Conservation (phyloP, 2,113 vertebrate genomes). For the Puma concolor region DNA sequence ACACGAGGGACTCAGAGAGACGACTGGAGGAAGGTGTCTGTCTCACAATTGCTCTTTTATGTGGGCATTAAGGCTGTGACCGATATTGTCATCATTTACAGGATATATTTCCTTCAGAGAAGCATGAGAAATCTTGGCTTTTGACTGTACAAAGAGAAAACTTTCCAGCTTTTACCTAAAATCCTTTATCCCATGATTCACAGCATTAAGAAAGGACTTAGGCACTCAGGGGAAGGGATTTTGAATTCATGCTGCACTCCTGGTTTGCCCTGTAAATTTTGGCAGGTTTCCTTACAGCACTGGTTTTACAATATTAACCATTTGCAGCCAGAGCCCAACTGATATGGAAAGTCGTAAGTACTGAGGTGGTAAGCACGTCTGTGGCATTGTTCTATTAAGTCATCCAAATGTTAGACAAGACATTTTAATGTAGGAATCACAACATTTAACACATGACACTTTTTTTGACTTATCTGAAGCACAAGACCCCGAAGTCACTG, state of each 20-base stretch:
- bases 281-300: not conserved
- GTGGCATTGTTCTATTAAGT: not conserved
- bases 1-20: not conserved
- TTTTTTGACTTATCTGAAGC: not conserved
- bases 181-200: not conserved
- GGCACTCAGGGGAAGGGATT: not conserved
- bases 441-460: not conserved
- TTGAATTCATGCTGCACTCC: not conserved
- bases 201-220: not conserved
- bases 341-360: not conserved
- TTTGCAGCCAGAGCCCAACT: not conserved
- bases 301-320: not conserved
- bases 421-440: not conserved
- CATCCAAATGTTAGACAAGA: not conserved
- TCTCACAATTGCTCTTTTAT: slow-evolving; percentile 47
- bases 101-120: slow-evolving; percentile 44
- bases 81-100: slow-evolving; percentile 66
- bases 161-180: slow-evolving; percentile 15
- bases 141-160: slow-evolving; percentile 48
- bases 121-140: slow-evolving; percentile 15
- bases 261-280: not conserved
- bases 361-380: not conserved
- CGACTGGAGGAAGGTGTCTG: slow-evolving; percentile 30
- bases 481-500: not conserved
- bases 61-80: slow-evolving; percentile 62